Conservation (phyloP, 2,888 invertebrate genomes). For the Brenthis daphne region DNA sequence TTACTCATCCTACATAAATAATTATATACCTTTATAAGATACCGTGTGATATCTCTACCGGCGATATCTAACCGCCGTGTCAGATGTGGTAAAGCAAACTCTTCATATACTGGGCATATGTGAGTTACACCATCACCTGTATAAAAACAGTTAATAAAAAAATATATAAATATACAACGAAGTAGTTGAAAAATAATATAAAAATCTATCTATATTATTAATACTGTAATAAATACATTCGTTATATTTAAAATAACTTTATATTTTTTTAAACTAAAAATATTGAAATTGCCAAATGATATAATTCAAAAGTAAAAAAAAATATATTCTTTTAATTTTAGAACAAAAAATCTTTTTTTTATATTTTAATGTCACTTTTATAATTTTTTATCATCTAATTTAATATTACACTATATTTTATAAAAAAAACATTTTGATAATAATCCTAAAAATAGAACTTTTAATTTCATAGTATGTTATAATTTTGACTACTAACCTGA, state of each 20-base stretch:
- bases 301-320: not conserved
- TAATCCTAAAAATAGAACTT: no score
- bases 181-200: no score
- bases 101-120: conserved; percentile 99
- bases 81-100: conserved; percentile 96
- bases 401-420: no score
- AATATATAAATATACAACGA: not conserved
- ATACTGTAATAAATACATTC: no score
- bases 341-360: no score
- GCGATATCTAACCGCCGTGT: conserved; percentile 98
- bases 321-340: not conserved
- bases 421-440: no score
- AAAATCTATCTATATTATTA: no score
- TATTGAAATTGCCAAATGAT: not conserved
- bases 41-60: conserved; percentile 98
- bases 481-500: conserved; percentile 75
- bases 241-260: not conserved
- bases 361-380: no score
- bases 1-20: no score
- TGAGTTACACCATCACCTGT: conserved; percentile 99
- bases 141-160: not conserved
- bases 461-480: not conserved
- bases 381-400: no score
- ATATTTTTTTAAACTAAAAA: no score
- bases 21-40: conserved; percentile 93